Evolutionary conservation across 2,888 invertebrate genomes (phyloP), one percentile per base, ranked within the genome.

Genomic region (Drosophila paramelanica): DNA sequence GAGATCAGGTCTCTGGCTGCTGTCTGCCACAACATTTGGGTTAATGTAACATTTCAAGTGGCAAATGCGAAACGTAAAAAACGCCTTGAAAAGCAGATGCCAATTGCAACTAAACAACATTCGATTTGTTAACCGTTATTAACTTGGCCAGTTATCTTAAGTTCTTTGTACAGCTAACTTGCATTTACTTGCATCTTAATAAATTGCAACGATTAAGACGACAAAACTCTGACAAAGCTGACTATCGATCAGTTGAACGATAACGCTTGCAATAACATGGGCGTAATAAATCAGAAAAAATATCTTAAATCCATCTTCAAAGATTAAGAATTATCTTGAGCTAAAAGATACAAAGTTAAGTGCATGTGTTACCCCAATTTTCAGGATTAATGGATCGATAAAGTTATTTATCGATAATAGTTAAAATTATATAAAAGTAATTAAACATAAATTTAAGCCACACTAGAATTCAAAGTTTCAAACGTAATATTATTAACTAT

Each of bases 11-110:
- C 42, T 36, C 27, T 10, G 23, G 11, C 38, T 11, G 53, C 25
- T 20, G 57, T 52, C 82, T 64, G 71, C 66, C 67, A 67, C 59
- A 50, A 61, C 79, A 88, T 88, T 82, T 88, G 80, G 88, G 82
- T 83, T 83, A 83, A 83, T 88, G 83, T 82, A 79, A 74, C 88
- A 79, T 69, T 75, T 65, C 59, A 61, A 52, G 66, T 56, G 60
- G 51, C 64, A 68, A 61, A 47, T 20, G 43, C 55, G 43, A 39
- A 39, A 36, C 41, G 46, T 43, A 13, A 36, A 43, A 13, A 70
- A 67, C 61, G 51, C 60, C 76, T 76, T 57, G 43, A 79, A 67
- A 67, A 39, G 79, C 77, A 71, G 79, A 76, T 79, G 60, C 75
- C 69, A 68, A 59, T 46, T 67, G 45, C 61, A 13, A 50, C 52